Conservation (phyloP, 2,888 invertebrate species). For the Lepidochitona cinerea region DNA sequence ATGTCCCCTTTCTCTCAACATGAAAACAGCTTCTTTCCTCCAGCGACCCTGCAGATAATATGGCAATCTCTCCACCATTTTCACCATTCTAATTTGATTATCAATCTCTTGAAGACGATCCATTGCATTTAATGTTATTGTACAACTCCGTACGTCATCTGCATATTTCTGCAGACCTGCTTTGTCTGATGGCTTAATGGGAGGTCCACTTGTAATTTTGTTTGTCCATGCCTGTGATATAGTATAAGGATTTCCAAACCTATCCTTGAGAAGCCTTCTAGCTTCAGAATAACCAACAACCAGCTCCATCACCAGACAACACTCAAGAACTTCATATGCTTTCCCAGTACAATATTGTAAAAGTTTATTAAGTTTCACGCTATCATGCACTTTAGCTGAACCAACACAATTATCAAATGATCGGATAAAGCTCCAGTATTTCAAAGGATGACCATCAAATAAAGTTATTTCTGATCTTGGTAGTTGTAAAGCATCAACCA, state of each 20-base stretch:
- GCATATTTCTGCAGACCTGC: not conserved
- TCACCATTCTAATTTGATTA: not conserved
- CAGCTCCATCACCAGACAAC: not conserved
- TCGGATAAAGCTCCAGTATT: not conserved
- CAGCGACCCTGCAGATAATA: not conserved
- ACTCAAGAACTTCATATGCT: not conserved
- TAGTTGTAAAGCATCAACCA: no score
- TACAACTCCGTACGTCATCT: not conserved
- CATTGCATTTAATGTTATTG: not conserved
- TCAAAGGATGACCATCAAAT: not conserved
- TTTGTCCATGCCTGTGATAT: not conserved
- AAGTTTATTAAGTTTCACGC: not conserved
- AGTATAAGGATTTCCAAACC: not conserved
- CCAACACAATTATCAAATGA: no score
- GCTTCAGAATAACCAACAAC: not conserved
- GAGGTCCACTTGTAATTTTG: not conserved
- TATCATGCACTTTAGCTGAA: not conserved
- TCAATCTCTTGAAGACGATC: no score
- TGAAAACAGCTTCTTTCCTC: not conserved
- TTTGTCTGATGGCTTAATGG: not conserved
- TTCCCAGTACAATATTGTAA: not conserved
- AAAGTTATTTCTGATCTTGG: not conserved
- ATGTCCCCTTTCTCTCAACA: not conserved
- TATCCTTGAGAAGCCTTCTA: not conserved
- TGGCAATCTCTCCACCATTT: not conserved